Conservation (phyloP, 2,113 vertebrate species). For the Dipodomys merriami region DNA sequence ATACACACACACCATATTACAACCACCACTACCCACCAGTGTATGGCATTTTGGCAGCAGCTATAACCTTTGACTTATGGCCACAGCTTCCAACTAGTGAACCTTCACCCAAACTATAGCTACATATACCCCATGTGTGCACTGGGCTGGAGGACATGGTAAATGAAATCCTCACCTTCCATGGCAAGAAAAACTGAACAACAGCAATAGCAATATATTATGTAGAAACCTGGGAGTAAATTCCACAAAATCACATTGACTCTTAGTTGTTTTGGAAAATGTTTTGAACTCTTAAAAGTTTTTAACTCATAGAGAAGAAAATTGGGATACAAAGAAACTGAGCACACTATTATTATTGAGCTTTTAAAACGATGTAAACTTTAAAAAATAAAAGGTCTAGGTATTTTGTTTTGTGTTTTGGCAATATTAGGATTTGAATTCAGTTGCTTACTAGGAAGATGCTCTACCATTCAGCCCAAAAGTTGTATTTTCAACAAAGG, state of each 20-base stretch:
- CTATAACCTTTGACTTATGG: background rate
- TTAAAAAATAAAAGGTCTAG: background rate
- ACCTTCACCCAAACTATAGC: background rate
- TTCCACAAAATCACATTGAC: conserved; percentile 1
- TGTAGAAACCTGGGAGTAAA: conserved; percentile 26
- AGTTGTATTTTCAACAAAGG: conserved; percentile 47
- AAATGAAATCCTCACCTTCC: background rate
- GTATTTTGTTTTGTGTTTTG: too few species aligned
- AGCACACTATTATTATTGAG: background rate
- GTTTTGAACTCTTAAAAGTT: background rate
- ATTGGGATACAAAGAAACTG: background rate
- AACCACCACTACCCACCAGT: too few species aligned
- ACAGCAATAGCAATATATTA: background rate
- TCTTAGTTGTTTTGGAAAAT: conserved; percentile 40
- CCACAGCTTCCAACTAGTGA: background rate
- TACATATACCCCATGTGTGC: background rate
- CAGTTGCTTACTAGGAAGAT: too few species aligned
- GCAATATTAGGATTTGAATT: too few species aligned
- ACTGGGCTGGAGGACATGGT: too few species aligned
- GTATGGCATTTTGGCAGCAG: background rate
- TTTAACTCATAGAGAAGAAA: conserved; percentile 34
- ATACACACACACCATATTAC: too few species aligned
- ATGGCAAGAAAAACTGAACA: background rate
- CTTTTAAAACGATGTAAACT: conserved; percentile 21
- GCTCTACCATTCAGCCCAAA: background rate